Percentiles rank a stretch among this genome's conserved stretches.
phyloP scores from a whole-genome alignment of 1,140 invertebrate genomes.

The Littorina saxatilis region DNA sequence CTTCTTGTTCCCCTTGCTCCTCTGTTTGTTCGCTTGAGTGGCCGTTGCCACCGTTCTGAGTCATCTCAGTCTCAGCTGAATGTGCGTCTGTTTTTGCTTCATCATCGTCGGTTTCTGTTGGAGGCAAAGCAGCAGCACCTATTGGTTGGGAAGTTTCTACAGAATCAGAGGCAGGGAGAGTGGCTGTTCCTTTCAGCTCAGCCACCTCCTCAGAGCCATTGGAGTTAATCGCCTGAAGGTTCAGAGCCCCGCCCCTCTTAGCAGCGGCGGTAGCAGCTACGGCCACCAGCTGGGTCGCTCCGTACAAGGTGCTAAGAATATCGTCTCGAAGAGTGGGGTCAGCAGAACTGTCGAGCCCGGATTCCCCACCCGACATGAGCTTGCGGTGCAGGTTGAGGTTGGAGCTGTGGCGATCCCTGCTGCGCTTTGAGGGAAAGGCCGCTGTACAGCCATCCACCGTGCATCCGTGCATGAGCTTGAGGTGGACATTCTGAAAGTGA shows the following conservation, averaged over 20 bases:
- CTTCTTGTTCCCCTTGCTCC: slow-evolving; percentile 7
- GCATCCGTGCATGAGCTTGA: slow-evolving; percentile 97
- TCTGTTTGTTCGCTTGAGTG: background rate
- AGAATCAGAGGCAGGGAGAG: background rate
- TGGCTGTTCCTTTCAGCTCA: slow-evolving; percentile 26
- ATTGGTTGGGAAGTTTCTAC: background rate
- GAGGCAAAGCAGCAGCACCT: background rate
- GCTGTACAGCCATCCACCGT: slow-evolving; percentile 97
- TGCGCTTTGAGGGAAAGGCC: slow-evolving; percentile 95
- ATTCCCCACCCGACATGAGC: slow-evolving; percentile 62
- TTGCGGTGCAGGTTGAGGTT: slow-evolving; percentile 90
- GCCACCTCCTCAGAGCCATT: slow-evolving; percentile 64
- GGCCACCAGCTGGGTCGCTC: slow-evolving; percentile 43
- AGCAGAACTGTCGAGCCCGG: slow-evolving; percentile 40
- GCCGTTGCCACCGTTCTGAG: background rate
- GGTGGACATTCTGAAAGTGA: slow-evolving; percentile 96
- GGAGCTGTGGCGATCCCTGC: slow-evolving; percentile 93
- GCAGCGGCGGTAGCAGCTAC: background rate
- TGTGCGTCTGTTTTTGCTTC: background rate
- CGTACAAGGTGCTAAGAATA: slow-evolving; percentile 57
- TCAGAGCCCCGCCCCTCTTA: background rate
- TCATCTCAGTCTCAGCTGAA: background rate
- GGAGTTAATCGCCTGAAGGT: background rate
- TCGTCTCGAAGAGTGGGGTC: slow-evolving; percentile 55
- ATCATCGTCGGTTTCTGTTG: background rate